Evolutionary conservation across 1,140 invertebrate species (phyloP), one percentile per base, ranked within the genome.

Genomic region (Cherax destructor): DNA sequence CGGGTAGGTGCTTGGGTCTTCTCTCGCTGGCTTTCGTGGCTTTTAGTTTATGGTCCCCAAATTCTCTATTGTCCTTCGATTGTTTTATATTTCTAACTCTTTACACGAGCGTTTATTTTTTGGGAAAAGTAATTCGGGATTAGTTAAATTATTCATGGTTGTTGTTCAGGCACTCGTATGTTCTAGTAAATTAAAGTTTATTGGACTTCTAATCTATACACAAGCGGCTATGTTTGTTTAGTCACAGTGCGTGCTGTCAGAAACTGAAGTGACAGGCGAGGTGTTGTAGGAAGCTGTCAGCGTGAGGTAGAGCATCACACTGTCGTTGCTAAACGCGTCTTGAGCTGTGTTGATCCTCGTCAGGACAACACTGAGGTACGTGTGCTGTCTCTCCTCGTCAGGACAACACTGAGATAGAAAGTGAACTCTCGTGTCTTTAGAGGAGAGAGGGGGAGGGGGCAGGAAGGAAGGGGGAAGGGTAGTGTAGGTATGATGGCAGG

Each of bases 391-490:
- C 49, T n/a, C 83, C 69, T 81, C 50, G 24, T 50, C 56, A 81
- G 79, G 79, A 81, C 83, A 85, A 74, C 61, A 85, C 83, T 72
- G 69, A 41, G 83, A 85, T 65, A 85, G 83, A 85, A 69, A 85
- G 69, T 69, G 83, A 69, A 69, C 41, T 13, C 16, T 49, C 65
- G 13, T 84, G 50, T 30, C 49, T 47, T 10, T 3, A n/a, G 74
- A 24, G 6, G 49, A 56, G 16, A 11, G n/a, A 52, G 65, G 61
- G 30, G 41, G 41, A 3, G 18, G 61, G 21, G 18, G 13, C 13
- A 24, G 24, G 56, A n/a, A 5, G 56, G 30, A n/a, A 49, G 78
- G 49, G 85, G 7, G 74, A 47, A 21, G 18, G 1, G 11, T 16
- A 5, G 18, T 65, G 61, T 13, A 59, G 77, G 59, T 13, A 50